Evolutionary conservation across 2,113 vertebrate genomes (phyloP).

Genomic region (Bambusicola thoracicus): DNA sequence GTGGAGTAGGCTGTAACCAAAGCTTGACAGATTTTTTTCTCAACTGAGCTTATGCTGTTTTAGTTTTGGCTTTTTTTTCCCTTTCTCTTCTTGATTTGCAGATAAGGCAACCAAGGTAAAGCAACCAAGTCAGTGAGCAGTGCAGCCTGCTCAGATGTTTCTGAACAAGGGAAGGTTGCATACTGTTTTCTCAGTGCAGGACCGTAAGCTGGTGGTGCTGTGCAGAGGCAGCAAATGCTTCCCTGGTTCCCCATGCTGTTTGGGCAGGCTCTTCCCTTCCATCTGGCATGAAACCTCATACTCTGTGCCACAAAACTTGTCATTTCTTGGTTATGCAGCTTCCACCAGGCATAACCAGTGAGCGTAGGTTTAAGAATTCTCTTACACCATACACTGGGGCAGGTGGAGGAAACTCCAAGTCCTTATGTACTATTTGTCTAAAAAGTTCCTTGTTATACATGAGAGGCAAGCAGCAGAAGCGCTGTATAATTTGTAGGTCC

Average conservation of each 20-base stretch:
- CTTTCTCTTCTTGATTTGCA: neutral
- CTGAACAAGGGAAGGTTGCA: neutral
- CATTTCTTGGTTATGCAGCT: neutral
- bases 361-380: neutral
- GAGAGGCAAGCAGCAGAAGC: neutral
- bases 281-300: neutral
- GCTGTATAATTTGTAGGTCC: neutral
- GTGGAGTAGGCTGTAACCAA: neutral
- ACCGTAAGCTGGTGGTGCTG: neutral
- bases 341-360: neutral
- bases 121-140: slow-evolving; percentile 29
- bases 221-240: neutral
- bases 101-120: slow-evolving; percentile 47
- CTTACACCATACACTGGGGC: neutral
- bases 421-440: neutral
- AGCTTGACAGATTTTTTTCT: neutral
- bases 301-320: neutral
- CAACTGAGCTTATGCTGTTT: neutral
- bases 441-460: neutral
- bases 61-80: neutral
- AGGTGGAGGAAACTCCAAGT: neutral
- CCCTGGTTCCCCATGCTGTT: neutral
- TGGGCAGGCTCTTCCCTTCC: neutral
- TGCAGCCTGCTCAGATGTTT: slow-evolving; percentile 8
- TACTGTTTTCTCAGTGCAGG: neutral